Percentiles rank a stretch among this genome's conserved stretches.
Evolutionary conservation across 2,113 vertebrate genomes (phyloP).

Genomic region (Danio rerio): DNA sequence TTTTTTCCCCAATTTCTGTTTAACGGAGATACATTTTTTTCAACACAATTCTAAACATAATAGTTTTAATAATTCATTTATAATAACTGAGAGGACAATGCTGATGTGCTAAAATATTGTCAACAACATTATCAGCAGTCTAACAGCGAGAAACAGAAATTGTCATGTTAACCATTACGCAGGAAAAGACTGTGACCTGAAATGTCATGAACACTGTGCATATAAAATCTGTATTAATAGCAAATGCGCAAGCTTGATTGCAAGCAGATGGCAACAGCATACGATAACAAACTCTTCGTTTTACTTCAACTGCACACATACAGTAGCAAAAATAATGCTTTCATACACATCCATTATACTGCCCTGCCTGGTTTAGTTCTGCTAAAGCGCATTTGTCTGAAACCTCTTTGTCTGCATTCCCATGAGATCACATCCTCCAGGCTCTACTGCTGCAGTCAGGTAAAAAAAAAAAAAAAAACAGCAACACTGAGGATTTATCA

Average conservation of each 20-base stretch:
- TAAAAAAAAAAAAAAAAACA: conserved; percentile 44
- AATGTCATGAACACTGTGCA: not conserved
- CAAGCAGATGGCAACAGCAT: not conserved
- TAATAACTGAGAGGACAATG: too few species aligned
- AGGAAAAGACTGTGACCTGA: not conserved
- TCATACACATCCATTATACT: conserved; percentile 29
- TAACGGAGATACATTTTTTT: too few species aligned
- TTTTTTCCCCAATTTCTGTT: too few species aligned
- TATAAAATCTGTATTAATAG: not conserved
- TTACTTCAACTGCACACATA: conserved; percentile 16
- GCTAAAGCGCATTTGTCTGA: conserved; percentile 32
- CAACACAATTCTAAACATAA: too few species aligned
- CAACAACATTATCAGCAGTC: not conserved
- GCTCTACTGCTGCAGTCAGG: conserved; percentile 41
- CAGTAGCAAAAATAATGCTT: conserved; percentile 26
- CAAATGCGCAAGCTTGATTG: not conserved
- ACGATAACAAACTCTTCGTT: not conserved
- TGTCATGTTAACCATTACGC: not conserved
- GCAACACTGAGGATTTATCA: conserved; percentile 52
- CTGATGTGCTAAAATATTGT: not conserved
- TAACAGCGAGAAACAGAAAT: not conserved
- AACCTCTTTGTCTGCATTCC: conserved; percentile 48
- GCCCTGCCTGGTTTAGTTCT: conserved; percentile 30
- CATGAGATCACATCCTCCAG: conserved; percentile 40
- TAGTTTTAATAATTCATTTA: too few species aligned